Conservation (phyloP, 64 coral and sea anemone species). For the Hydrozoanthus tunicans region DNA sequence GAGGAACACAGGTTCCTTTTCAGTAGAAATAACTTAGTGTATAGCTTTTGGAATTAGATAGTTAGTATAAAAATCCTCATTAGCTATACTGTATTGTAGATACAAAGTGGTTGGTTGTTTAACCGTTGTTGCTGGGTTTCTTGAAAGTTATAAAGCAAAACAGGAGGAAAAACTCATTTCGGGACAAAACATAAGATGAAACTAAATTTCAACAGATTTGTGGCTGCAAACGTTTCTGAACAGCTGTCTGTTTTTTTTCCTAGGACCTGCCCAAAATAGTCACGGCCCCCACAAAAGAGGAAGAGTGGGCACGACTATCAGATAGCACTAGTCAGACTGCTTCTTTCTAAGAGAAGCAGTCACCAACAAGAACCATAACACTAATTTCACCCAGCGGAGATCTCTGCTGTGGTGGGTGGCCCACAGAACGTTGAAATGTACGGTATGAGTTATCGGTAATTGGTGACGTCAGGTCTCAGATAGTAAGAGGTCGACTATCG, state of each 20-base stretch:
- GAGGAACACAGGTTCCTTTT: too few species aligned
- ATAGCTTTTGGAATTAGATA: too few species aligned
- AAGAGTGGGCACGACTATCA: slow-evolving; percentile 43
- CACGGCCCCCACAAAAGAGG: slow-evolving; percentile 45
- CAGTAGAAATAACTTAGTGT: too few species aligned
- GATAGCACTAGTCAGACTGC: slow-evolving; percentile 44
- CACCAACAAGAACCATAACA: not conserved
- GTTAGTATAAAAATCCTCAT: too few species aligned
- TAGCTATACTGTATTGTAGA: too few species aligned
- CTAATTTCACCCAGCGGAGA: not conserved
- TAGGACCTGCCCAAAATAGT: slow-evolving; percentile 6
- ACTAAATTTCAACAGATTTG: not conserved
- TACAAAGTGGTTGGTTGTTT: too few species aligned
- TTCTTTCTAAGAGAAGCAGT: slow-evolving; percentile 27
- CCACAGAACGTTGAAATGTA: not conserved
- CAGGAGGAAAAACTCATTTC: too few species aligned
- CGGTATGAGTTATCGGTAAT: not conserved
- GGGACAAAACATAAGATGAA: too few species aligned
- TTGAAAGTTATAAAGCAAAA: too few species aligned
- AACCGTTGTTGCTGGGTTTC: too few species aligned
- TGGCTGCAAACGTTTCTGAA: not conserved
- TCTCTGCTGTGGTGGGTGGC: not conserved
- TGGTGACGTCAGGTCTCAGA: not conserved
- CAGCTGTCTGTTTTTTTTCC: not conserved
- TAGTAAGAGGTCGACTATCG: too few species aligned